phyloP scores from a whole-genome alignment of 1,140 invertebrate species.

The Teleopsis dalmanni region DNA sequence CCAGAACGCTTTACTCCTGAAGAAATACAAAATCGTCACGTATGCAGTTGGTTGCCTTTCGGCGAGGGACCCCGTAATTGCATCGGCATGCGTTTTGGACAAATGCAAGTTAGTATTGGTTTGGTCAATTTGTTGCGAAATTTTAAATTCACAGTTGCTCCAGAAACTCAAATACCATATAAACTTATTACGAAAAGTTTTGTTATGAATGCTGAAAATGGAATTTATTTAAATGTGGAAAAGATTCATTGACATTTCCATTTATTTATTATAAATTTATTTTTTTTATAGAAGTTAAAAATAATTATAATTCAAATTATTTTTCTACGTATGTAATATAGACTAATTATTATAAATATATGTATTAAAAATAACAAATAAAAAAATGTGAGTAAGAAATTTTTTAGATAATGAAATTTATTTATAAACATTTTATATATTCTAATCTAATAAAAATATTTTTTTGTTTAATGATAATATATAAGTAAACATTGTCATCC shows the following conservation, averaged over 20 bases:
- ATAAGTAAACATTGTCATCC: too few species aligned
- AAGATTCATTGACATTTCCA: neutral
- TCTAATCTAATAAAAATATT: too few species aligned
- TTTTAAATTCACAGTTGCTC: constrained; percentile 18
- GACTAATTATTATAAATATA: too few species aligned
- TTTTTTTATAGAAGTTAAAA: too few species aligned
- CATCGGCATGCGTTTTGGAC: constrained; percentile 48
- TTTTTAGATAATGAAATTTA: too few species aligned
- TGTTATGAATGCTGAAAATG: constrained; percentile 30
- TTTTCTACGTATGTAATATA: too few species aligned
- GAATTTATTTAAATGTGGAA: constrained; percentile 11
- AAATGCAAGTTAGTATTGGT: constrained; percentile 45
- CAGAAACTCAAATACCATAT: constrained; percentile 23
- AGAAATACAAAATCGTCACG: constrained; percentile 40
- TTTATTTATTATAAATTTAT: too few species aligned
- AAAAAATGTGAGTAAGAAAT: too few species aligned
- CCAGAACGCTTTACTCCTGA: constrained; percentile 59
- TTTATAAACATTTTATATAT: too few species aligned
- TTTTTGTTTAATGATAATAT: too few species aligned
- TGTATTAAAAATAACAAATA: too few species aligned
- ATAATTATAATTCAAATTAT: too few species aligned
- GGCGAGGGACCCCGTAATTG: constrained; percentile 49
- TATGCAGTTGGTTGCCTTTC: constrained; percentile 50
- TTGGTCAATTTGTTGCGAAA: constrained; percentile 24
- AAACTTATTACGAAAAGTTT: constrained; percentile 24